These are phyloP conservation scores for Ormyrus rosae DNA, from an alignment of 2,888 invertebrate genomes.

Conservation along the genomic window DNA sequence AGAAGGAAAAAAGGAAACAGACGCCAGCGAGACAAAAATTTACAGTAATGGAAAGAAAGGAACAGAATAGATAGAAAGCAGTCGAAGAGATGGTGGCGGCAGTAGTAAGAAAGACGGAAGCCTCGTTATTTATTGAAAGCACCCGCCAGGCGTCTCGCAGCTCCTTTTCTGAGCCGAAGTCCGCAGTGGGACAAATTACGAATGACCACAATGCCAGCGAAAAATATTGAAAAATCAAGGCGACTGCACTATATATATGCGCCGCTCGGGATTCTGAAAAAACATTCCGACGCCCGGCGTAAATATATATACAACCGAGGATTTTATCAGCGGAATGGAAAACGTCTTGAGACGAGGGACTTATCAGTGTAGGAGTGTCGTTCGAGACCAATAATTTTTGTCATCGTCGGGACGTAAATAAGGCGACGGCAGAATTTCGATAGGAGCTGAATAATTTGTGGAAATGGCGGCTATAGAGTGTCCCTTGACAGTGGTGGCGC, in stretches of 20 bases:
- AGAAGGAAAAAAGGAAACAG: constrained; percentile 12
- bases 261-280: not conserved
- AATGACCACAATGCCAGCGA: constrained; percentile 25
- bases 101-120: not conserved
- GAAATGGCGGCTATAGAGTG: not conserved
- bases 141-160: constrained; percentile 17
- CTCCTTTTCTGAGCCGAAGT: constrained; percentile 17
- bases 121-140: constrained; percentile 55
- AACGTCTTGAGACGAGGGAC: constrained; percentile 15
- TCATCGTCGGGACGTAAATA: constrained; percentile 43
- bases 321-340: constrained; percentile 44
- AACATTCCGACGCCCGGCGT: not conserved
- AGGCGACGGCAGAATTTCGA: constrained; percentile 29
- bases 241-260: not conserved
- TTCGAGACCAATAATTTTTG: constrained; percentile 49
- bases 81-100: not conserved
- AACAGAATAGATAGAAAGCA: constrained; percentile 36
- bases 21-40: constrained; percentile 46
- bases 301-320: not conserved
- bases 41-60: constrained; percentile 51
- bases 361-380: constrained; percentile 40
- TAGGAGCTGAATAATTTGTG: constrained; percentile 38
- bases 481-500: constrained; percentile 1
- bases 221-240: constrained; percentile 48
- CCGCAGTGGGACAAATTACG: constrained; percentile 42